Conservation (phyloP, 37 sponge, comb jelly and placozoan species). For the Halichondria panicea region DNA sequence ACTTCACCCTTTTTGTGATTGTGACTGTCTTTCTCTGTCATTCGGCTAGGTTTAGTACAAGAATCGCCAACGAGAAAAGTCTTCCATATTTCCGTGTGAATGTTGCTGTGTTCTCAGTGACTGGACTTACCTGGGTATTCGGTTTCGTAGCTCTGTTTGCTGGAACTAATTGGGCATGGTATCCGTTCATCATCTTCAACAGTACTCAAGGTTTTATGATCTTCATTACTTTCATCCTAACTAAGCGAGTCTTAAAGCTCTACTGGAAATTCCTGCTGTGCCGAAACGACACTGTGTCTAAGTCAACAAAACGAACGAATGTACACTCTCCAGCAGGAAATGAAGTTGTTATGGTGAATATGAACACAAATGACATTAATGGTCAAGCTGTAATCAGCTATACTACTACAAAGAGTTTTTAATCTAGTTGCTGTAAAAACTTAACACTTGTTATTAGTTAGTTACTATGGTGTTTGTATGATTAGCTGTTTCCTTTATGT, state of each 20-base stretch:
- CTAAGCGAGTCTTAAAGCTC: constrained; percentile 16
- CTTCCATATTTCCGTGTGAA: constrained; percentile 17
- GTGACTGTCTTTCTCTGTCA: neutral
- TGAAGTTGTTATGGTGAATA: too few relatives aligned
- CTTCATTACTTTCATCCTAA: constrained; percentile 27
- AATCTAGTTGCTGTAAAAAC: too few relatives aligned
- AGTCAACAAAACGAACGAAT: too few relatives aligned
- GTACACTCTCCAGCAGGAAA: too few relatives aligned
- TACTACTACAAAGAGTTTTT: too few relatives aligned
- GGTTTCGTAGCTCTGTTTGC: constrained; percentile 51
- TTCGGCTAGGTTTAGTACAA: neutral
- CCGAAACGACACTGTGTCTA: too few relatives aligned
- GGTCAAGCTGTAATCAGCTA: too few relatives aligned
- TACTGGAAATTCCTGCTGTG: constrained; percentile 6
- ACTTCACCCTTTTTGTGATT: neutral
- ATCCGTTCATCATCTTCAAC: constrained; percentile 60
- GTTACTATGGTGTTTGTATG: too few relatives aligned
- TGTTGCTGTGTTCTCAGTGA: constrained; percentile 26
- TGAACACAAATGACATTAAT: too few relatives aligned
- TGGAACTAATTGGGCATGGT: constrained; percentile 42
- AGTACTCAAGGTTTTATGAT: constrained; percentile 47
- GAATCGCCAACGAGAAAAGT: neutral
- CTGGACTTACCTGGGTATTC: constrained; percentile 63
- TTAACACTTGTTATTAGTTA: too few relatives aligned
- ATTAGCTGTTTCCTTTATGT: too few relatives aligned